Evolutionary conservation across 2,797 vertebrate genomes (phyloP), one percentile per base, ranked within the genome.

Genomic region (Myoxocephalus aenaeus): DNA sequence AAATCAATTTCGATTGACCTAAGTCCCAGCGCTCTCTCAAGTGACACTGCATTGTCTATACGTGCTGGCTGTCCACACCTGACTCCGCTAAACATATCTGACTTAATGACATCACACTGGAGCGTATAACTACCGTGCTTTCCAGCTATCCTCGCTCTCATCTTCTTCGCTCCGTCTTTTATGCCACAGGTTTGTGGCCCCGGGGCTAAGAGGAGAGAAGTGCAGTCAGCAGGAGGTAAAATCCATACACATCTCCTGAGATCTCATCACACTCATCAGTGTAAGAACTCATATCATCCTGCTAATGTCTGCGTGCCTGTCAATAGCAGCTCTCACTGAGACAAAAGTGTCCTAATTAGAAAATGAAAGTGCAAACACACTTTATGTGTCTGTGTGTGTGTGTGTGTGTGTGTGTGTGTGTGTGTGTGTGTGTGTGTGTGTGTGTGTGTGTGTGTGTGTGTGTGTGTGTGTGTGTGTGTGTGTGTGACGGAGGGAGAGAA

Each of bases 1-100:
- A 92, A 95, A 95, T 95, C 93, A 92, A 94, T 94, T 91, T 84
- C 38, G 80, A 94, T 92, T 94, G 94, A 94, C 90, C 90, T 44
- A 51, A 82, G 87, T 87, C 92, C 76, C 83, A 67, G 85, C 73
- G 70, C 88, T 84, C 89, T 92, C 91, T 90, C 85, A 70, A 85
- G 90, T 92, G 91, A 90, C 89, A 75, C 82, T 65, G 62, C 80
- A 11, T 83, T 92, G 91, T 94, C 93, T 93, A 93, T 91, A 92
- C n/a, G 73, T 44, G 58, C 85, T 48, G 78, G 79, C 77, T 84
- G 89, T 90, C 89, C 81, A 9, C 86, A 87, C 89, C 86, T 79
- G 82, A 87, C 77, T 73, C 72, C 25, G 77, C 81, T 91, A 92
- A 92, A 90, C n/a, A 82, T 90, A 91, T 90, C 89, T 84, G 92